Base-by-base conservation (phyloP, 1,140 invertebrate species). In the Anthonomus grandis region DNA sequence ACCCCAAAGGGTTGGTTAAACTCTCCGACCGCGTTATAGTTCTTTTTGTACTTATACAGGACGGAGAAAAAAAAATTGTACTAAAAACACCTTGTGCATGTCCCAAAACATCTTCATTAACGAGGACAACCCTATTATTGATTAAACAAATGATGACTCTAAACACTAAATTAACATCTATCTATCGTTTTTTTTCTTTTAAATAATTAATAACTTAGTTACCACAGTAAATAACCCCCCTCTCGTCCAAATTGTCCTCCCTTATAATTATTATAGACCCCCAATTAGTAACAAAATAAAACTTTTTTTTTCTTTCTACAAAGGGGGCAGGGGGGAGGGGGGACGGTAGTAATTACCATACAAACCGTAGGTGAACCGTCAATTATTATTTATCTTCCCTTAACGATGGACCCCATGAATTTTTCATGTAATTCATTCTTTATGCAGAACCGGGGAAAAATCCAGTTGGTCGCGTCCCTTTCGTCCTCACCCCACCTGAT, bases 341-440 rank as follows among this genome's bases (percentile, higher is more conserved):
- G 27, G 48, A 56, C 41, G 38, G 48, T 39, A 39, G 21, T 56
- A 56, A 56, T 56, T 56, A 56, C 24, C 53, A 56, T 56, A 56
- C 25, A 37, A 41, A 36, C 27, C 36, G 34, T 56, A 38, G 22
- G 18, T 31, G 18, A 56, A 45, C 53, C 36, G 44, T 39, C 46
- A 57, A 57, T 57, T 57, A 57, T 47, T 57, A 57, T 57, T 57
- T 57, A 57, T 46, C 55, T 57, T 57, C 27, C 38, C 24, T 27
- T n/a, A n/a, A n/a, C 38, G 55, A 41, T 57, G 45, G 17, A 15
- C 22, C 21, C 59, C 39, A 62, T 62, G 60, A 62, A 62, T 62
- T 55, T 62, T 62, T 62, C 60, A 62, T 62, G 47, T 50, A 52
- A 62, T 62, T 62, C 56, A 62, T 58, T 59, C 54, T 51, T 62